Evolutionary conservation across 2,888 invertebrate genomes (phyloP).

Genomic region (Fabriciana adippe): DNA sequence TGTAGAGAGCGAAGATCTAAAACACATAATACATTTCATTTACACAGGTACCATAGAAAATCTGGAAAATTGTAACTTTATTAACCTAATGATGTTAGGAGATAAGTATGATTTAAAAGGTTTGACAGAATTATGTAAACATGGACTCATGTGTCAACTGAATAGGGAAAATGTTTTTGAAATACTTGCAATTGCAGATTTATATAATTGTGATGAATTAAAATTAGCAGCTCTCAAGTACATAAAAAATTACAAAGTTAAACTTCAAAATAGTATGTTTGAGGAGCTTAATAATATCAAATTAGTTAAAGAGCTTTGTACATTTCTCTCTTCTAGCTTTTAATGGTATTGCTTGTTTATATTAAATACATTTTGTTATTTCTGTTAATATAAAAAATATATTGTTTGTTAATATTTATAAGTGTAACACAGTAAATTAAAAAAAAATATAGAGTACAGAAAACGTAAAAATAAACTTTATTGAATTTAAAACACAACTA

Average conservation of each 20-base stretch:
- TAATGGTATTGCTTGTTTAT: no score
- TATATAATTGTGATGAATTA: slow-evolving; percentile 61
- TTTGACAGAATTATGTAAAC: slow-evolving; percentile 58
- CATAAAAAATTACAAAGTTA: slow-evolving; percentile 59
- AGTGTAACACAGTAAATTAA: slow-evolving; percentile 11
- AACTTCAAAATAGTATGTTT: slow-evolving; percentile 55
- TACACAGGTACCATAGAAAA: slow-evolving; percentile 67
- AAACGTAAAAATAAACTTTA: slow-evolving; percentile 80
- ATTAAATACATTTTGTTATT: no score
- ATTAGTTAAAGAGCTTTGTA: slow-evolving; percentile 62
- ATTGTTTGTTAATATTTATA: slow-evolving; percentile 6
- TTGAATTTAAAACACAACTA: slow-evolving; percentile 72
- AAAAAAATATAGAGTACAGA: slow-evolving; percentile 57
- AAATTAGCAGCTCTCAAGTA: slow-evolving; percentile 62
- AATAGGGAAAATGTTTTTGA: slow-evolving; percentile 63
- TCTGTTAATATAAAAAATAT: not conserved
- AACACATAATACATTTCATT: slow-evolving; percentile 63
- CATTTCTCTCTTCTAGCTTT: slow-evolving; percentile 49
- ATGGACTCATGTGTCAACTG: slow-evolving; percentile 58
- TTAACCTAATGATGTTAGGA: slow-evolving; percentile 62
- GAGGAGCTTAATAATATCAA: slow-evolving; percentile 61
- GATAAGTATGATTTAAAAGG: slow-evolving; percentile 67
- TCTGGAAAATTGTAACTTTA: slow-evolving; percentile 57
- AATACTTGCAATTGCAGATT: slow-evolving; percentile 61
- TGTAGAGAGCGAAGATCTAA: slow-evolving; percentile 62